Conservation (phyloP, 2,888 invertebrate genomes). For the Serrognathus titanus region DNA sequence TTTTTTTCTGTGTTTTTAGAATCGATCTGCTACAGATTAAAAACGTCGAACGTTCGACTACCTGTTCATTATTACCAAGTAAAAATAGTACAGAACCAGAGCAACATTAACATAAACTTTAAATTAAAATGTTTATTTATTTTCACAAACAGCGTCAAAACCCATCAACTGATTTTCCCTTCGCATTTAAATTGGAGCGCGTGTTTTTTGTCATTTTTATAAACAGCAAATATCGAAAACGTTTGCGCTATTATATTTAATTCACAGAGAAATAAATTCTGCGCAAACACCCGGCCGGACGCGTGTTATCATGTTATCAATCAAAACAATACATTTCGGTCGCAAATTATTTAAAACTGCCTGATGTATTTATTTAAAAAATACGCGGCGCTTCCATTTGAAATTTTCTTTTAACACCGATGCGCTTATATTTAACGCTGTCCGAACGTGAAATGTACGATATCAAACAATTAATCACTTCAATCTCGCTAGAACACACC, state of each 20-base stretch:
- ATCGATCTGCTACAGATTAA: no score
- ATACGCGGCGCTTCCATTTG: no score
- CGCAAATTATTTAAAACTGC: not conserved
- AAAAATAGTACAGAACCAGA: not conserved
- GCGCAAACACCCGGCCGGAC: not conserved
- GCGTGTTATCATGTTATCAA: constrained; percentile 1
- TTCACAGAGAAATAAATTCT: constrained; percentile 5
- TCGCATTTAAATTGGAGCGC: not conserved
- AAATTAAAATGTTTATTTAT: constrained; percentile 16
- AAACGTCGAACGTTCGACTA: no score
- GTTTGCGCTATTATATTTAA: constrained; percentile 1
- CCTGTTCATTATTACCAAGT: not conserved
- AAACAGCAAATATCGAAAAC: constrained; percentile 13
- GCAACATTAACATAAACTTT: constrained; percentile 13
- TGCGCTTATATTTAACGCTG: no score
- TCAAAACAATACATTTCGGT: not conserved
- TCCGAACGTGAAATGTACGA: no score
- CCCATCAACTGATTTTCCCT: constrained; percentile 6
- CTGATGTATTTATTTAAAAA: not conserved
- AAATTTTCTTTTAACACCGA: no score
- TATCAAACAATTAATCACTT: no score
- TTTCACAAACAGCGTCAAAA: constrained; percentile 14
- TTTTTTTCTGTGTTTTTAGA: no score
- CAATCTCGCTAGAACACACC: no score
- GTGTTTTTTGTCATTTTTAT: constrained; percentile 16